These are phyloP conservation scores for Mormyrus proboscirostris DNA, from an alignment of 2,797 vertebrate species.

Conservation along the genomic window DNA sequence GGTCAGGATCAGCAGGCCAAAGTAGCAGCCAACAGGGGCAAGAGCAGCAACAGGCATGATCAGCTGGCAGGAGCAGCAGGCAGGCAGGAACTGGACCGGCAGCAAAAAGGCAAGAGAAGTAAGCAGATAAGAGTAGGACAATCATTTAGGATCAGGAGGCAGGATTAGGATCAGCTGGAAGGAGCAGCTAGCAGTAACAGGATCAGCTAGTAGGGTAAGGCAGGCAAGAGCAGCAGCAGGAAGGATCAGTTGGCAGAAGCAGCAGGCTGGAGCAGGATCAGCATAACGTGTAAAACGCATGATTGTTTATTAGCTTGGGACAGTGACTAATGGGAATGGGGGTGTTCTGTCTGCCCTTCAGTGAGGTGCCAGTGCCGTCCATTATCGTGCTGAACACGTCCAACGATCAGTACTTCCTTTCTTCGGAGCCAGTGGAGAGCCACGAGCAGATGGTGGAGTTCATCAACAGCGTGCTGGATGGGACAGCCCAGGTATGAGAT, in stretches of 20 bases:
- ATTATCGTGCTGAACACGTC: conserved; percentile 84
- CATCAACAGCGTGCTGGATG: conserved; percentile 72
- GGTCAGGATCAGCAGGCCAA: not conserved
- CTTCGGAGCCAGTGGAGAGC: conserved; percentile 57
- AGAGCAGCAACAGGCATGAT: not conserved
- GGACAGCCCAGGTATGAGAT: conserved; percentile 64
- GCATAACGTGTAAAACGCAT: not conserved
- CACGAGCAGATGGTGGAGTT: conserved; percentile 76
- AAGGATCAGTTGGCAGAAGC: not conserved
- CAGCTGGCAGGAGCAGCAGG: not conserved
- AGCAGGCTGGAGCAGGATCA: not conserved
- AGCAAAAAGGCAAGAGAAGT: not conserved
- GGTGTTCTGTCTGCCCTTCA: conserved; percentile 38
- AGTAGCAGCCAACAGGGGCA: not conserved
- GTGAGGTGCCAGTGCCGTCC: conserved; percentile 73
- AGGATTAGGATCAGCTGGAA: not conserved
- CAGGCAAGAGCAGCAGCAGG: not conserved
- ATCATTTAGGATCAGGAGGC: not conserved
- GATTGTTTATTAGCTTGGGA: not conserved
- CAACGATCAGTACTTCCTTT: conserved; percentile 84
- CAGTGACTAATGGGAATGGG: not conserved
- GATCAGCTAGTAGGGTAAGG: not conserved
- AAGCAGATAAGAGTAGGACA: not conserved
- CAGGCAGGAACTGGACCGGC: not conserved
- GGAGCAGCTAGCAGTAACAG: not conserved